Evolutionary conservation across 2,113 vertebrate species (phyloP).

Genomic region (Cygnus buccinator): DNA sequence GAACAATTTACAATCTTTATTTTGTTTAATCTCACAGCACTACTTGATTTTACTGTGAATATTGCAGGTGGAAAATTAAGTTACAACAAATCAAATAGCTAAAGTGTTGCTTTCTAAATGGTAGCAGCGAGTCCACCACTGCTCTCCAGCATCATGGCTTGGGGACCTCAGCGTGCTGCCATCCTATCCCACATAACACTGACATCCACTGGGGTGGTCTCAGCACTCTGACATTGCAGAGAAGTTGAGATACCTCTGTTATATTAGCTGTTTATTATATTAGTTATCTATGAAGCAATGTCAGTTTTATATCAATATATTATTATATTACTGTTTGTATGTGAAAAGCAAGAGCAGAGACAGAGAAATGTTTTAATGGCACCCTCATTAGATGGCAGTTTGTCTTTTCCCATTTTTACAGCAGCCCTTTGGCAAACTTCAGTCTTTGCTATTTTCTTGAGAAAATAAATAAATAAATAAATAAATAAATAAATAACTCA

Average conservation of each 20-base stretch:
- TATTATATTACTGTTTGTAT: background rate
- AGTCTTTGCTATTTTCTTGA: background rate
- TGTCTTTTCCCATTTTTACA: background rate
- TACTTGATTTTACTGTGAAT: background rate
- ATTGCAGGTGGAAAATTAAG: background rate
- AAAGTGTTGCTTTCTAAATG: background rate
- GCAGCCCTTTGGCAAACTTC: background rate
- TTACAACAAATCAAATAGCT: background rate
- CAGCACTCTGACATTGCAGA: background rate
- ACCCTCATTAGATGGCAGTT: accelerated
- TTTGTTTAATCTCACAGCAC: background rate
- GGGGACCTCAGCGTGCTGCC: background rate
- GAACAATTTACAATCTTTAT: background rate
- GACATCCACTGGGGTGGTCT: accelerated
- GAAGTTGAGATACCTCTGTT: background rate
- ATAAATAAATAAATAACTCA: background rate
- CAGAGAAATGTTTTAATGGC: background rate
- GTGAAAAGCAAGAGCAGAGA: background rate
- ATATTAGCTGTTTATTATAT: background rate
- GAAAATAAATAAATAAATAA: background rate
- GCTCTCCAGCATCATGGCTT: accelerated
- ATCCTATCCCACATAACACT: background rate
- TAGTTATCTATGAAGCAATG: background rate
- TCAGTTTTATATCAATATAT: background rate
- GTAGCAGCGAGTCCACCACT: too few species aligned